Base-by-base conservation (phyloP, 2,888 invertebrate species). In the Aethes cnicana region DNA sequence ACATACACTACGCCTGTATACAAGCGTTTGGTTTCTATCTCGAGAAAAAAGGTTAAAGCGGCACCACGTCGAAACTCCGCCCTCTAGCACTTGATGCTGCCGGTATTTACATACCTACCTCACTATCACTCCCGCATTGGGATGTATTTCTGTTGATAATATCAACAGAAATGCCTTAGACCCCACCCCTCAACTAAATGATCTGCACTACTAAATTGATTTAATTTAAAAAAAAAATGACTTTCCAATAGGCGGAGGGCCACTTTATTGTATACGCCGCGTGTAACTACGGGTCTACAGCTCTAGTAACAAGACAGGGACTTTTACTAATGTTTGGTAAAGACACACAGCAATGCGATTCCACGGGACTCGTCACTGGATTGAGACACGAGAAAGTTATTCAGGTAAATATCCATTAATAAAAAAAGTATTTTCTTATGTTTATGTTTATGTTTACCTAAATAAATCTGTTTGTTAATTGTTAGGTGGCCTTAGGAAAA, bases 221-320 rank as follows among this genome's bases (percentile, higher is more conserved):
- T n/a, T n/a, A n/a, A n/a, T n/a, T 39, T 14, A n/a, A 12, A 8
- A 8, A 26, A 16, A 8, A 2, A 12, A 3, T 12, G 4, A 3
- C 14, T 6, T 14, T 16, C 1, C 2, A 12, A 20, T 32, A 90
- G 90, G 81, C 84, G 20, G 98, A 98, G 67, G 95, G 96, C 0
- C 95, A 97, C 69, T 91, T 93, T 65, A 92, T 98, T 18, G 91
- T 95, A 0, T 93, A 93, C 64, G 95, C 95, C 0, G 97, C 98
- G 0, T 98, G 98, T 73, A 98, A 98, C 81, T 97, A 97, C 81
- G 98, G 98, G 3, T 96, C 97, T 1, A 96, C 97, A 6, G 98
- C 98, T 2, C 91, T 98, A 55, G 95, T 98, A 0, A 97, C 97
- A 1, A 93, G 95, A 68, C 95, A 96, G 47, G 99, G 99, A 0